Conservation (phyloP, 2,113 vertebrate species). For the Gasterosteus aculeatus region DNA sequence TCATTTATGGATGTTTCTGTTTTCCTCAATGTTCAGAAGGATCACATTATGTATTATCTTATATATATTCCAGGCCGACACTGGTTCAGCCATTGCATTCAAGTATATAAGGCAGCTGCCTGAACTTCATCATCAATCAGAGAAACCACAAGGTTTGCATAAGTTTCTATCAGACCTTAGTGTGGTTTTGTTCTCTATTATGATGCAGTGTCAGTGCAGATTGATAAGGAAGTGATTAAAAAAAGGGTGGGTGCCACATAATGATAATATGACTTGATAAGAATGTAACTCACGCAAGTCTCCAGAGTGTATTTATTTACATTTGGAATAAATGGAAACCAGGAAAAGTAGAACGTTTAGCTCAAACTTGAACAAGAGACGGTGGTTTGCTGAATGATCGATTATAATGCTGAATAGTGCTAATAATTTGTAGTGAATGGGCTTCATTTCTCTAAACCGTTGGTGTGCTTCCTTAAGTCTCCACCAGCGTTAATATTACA, state of each 20-base stretch:
- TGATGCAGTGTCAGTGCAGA: not conserved
- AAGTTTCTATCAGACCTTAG: not conserved
- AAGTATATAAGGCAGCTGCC: not conserved
- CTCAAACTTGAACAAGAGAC: not conserved
- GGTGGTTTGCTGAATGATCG: not conserved
- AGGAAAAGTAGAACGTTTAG: not conserved
- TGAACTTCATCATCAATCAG: not conserved
- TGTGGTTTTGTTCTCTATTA: not conserved
- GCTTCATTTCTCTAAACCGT: not conserved
- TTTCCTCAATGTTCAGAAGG: not conserved
- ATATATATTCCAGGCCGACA: not conserved
- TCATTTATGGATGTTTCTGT: not conserved
- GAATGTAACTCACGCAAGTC: not conserved
- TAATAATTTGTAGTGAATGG: not conserved
- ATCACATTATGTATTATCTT: not conserved
- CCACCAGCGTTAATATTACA: constrained; percentile 5
- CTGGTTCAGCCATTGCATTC: not conserved
- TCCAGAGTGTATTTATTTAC: not conserved
- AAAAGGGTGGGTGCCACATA: not conserved
- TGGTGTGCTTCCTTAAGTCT: not conserved
- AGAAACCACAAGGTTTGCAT: not conserved
- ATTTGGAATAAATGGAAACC: not conserved
- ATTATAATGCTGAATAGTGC: not conserved
- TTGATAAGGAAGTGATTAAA: not conserved
- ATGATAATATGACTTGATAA: not conserved